A percentile compares a stretch with the other conserved stretches of the same genome.
These are phyloP conservation scores for Drosophila kanekoi DNA, from an alignment of 2,888 invertebrate species.

Conservation along the genomic window DNA sequence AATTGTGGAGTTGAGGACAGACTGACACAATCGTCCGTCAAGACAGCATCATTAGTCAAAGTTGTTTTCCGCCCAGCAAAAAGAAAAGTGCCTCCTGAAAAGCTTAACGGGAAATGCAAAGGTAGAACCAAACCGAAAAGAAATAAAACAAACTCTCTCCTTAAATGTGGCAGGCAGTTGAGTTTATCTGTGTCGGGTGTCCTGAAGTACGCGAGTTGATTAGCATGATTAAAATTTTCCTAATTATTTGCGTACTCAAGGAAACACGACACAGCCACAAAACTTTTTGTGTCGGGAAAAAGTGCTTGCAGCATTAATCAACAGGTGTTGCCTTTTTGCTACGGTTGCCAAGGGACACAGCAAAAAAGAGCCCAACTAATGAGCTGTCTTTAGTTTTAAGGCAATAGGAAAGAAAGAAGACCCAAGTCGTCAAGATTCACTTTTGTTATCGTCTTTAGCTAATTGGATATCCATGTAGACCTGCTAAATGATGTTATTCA, in stretches of 20 bases:
- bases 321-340: constrained; percentile 36
- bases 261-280: constrained; percentile 25
- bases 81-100: constrained; percentile 38
- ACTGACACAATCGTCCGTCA: constrained; percentile 32
- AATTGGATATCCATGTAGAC: neutral
- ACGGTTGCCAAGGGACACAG: constrained; percentile 4
- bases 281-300: constrained; percentile 23
- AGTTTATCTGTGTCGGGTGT: neutral
- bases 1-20: constrained; percentile 27
- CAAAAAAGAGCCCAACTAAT: constrained; percentile 2
- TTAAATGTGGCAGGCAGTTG: constrained; percentile 16
- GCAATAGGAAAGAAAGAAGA: neutral
- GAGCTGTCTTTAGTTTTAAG: constrained; percentile 9
- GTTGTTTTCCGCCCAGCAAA: constrained; percentile 39
- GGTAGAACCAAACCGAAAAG: neutral
- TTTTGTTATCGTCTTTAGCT: neutral
- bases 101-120: constrained; percentile 31
- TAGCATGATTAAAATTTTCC: constrained; percentile 64
- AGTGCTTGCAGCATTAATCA: constrained; percentile 45
- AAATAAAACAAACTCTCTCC: constrained; percentile 3
- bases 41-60: constrained; percentile 65
- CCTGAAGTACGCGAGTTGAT: constrained; percentile 45
- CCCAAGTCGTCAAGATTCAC: neutral
- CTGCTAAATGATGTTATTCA: neutral
- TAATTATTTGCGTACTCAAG: constrained; percentile 57